phyloP scores from a whole-genome alignment of 2,113 vertebrate species.

The Hippopotamus amphibius region DNA sequence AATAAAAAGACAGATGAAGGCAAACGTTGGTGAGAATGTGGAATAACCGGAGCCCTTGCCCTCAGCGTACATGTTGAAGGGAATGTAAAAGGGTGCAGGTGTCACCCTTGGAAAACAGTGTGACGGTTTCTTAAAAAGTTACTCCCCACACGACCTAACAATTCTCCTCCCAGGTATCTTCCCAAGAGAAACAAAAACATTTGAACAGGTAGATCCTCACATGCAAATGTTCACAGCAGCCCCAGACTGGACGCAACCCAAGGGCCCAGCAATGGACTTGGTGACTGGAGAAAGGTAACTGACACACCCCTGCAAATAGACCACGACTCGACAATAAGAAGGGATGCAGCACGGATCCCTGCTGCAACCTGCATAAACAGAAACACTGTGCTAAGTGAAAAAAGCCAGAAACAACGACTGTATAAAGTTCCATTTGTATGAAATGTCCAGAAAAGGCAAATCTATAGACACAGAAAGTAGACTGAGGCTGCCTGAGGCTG shows the following conservation, averaged over 20 bases:
- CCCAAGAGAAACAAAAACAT: constrained; percentile 8
- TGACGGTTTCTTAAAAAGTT: background rate
- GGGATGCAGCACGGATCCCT: background rate
- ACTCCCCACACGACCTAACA: background rate
- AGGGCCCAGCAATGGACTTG: background rate
- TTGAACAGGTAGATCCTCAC: background rate
- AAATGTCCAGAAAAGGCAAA: background rate
- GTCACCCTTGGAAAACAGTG: background rate
- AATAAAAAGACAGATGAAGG: background rate
- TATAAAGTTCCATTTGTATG: background rate
- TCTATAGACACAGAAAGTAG: background rate
- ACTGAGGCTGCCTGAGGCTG: background rate
- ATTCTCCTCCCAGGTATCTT: background rate
- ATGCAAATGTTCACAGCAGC: background rate
- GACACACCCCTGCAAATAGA: background rate
- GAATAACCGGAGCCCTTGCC: background rate
- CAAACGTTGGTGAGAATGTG: background rate
- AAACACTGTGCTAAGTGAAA: background rate
- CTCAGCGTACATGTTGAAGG: background rate
- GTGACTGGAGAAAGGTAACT: background rate
- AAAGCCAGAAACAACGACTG: background rate
- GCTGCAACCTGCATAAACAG: background rate
- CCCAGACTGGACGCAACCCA: background rate
- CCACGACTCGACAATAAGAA: background rate
- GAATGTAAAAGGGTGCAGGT: background rate